These are phyloP conservation scores for Battus philenor DNA, from an alignment of 1,140 invertebrate genomes.

Conservation along the genomic window DNA sequence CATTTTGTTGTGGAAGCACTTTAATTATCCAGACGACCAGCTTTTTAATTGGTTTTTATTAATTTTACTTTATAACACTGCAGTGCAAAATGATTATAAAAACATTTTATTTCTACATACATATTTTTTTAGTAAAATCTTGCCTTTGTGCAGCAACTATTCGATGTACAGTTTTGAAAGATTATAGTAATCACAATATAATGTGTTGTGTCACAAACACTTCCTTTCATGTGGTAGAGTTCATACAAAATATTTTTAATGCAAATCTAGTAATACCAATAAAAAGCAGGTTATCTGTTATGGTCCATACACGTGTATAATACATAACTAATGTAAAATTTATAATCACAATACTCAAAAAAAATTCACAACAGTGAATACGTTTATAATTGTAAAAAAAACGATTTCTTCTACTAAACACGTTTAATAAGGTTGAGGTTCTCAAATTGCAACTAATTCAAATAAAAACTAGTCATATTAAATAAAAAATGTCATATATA, in stretches of 20 bases:
- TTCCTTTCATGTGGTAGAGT: no score
- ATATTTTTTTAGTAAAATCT: no score
- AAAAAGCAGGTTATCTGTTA: slow-evolving; percentile 20
- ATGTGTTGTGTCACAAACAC: not conserved
- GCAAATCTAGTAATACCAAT: slow-evolving; percentile 18
- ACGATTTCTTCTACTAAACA: not conserved
- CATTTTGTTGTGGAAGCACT: slow-evolving; percentile 49
- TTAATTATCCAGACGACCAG: slow-evolving; percentile 36
- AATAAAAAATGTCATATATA: no score
- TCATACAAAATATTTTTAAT: no score
- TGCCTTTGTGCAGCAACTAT: no score
- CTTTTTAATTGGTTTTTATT: slow-evolving; percentile 25
- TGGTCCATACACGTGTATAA: slow-evolving; percentile 22
- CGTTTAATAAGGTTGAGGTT: slow-evolving; percentile 1
- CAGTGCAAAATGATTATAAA: no score
- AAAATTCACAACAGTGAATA: slow-evolving; percentile 19
- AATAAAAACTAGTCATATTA: no score
- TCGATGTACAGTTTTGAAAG: no score
- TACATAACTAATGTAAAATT: slow-evolving; percentile 16
- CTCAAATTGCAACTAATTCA: no score
- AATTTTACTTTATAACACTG: no score
- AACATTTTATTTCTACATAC: no score
- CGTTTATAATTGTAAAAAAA: slow-evolving; percentile 11
- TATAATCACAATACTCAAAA: slow-evolving; percentile 27
- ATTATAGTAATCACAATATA: not conserved